A percentile compares a stretch with the other conserved stretches of the same genome.
Conservation (phyloP, 53 echinoderm and acorn worm species). For the Holothuria leucospilota region DNA sequence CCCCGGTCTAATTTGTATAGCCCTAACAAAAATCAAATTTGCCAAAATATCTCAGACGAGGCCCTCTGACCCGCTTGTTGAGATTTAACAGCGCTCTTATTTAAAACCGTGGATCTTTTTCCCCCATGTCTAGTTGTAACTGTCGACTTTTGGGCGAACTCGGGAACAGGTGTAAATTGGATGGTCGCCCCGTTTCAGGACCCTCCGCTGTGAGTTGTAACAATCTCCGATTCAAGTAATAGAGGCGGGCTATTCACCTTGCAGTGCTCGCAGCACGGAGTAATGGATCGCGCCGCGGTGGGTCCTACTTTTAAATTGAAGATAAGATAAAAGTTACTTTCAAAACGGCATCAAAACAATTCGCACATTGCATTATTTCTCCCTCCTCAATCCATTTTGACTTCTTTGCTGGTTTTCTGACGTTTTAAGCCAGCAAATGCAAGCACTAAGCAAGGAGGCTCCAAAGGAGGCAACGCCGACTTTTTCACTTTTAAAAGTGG, state of each 20-base stretch:
- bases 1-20: conserved; percentile 44
- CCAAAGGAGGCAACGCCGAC: too few species aligned
- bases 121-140: conserved; percentile 41
- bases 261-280: conserved; percentile 23
- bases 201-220: conserved; percentile 45
- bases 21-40: conserved; percentile 27
- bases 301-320: conserved; percentile 28
- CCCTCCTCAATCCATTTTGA: not conserved
- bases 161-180: conserved; percentile 43
- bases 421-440: too few species aligned
- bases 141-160: conserved; percentile 27
- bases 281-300: conserved; percentile 47
- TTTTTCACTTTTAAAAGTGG: too few species aligned
- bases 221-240: conserved; percentile 27
- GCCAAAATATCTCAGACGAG: conserved; percentile 20
- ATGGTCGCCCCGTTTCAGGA: conserved; percentile 8
- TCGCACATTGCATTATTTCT: not conserved
- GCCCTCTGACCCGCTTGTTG: conserved; percentile 11
- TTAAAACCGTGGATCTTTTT: not conserved
- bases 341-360: conserved; percentile 38
- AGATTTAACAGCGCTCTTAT: conserved; percentile 21
- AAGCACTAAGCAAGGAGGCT: too few species aligned
- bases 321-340: conserved; percentile 36
- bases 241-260: conserved; percentile 21
- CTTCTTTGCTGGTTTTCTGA: too few species aligned